A percentile compares a stretch with the other conserved stretches of the same genome.
phyloP scores from a whole-genome alignment of 2,113 vertebrate species.

The Herpailurus yagouaroundi region DNA sequence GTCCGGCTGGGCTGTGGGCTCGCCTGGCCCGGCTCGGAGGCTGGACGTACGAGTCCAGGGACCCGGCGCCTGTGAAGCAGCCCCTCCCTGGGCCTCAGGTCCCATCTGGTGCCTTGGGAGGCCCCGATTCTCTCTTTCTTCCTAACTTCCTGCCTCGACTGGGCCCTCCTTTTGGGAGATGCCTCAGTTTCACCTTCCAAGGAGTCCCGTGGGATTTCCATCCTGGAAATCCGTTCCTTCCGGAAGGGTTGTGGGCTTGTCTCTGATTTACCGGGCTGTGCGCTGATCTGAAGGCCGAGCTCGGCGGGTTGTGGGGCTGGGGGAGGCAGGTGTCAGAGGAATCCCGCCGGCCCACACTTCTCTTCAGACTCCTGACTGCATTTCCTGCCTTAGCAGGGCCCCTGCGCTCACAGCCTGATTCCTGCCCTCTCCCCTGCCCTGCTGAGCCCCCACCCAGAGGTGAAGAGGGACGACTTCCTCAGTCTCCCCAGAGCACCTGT shows the following conservation, averaged over 20 bases:
- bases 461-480: neutral
- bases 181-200: neutral
- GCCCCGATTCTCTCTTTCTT: neutral
- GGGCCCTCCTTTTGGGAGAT: neutral
- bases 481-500: neutral
- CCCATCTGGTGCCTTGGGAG: neutral
- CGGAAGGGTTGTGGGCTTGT: neutral
- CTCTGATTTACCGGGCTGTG: neutral
- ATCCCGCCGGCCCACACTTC: neutral
- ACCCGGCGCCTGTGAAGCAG: neutral
- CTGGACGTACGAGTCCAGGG: too few relatives aligned
- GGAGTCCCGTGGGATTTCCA: neutral
- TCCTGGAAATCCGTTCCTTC: too few relatives aligned
- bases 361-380: neutral
- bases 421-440: neutral
- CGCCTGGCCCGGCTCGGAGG: rapidly evolving
- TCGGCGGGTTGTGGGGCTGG: neutral
- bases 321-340: neutral
- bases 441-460: neutral
- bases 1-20: neutral
- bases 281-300: neutral
- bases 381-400: neutral
- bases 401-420: neutral
- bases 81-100: rapidly evolving
- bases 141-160: neutral